These are phyloP conservation scores for Ecliptopera silaceata DNA, from an alignment of 2,888 invertebrate genomes.

Conservation along the genomic window DNA sequence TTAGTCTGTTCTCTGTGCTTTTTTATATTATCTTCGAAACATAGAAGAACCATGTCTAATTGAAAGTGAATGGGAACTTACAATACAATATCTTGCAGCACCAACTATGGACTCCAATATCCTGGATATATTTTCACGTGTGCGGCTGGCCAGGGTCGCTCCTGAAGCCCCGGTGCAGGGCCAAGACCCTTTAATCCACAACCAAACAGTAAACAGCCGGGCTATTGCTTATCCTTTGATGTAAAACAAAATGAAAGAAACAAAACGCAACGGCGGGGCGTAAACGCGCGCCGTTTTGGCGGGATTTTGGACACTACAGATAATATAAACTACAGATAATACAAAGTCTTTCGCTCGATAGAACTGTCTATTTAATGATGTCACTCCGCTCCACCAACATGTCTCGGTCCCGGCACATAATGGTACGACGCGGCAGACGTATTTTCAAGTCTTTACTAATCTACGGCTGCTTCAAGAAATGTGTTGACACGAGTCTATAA, in stretches of 20 bases:
- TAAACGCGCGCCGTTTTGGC: slow-evolving; percentile 75
- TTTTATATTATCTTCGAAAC: background rate
- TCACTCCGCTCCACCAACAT: slow-evolving; percentile 79
- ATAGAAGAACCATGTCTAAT: no score
- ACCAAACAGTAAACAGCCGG: slow-evolving; percentile 60
- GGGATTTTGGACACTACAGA: slow-evolving; percentile 61
- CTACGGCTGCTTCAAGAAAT: slow-evolving; percentile 97
- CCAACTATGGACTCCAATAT: slow-evolving; percentile 80
- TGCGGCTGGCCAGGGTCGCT: slow-evolving; percentile 77
- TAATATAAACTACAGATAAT: slow-evolving; percentile 47
- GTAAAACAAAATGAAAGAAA: slow-evolving; percentile 79
- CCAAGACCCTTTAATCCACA: slow-evolving; percentile 64
- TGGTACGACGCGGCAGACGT: slow-evolving; percentile 66
- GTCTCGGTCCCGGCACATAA: slow-evolving; percentile 90
- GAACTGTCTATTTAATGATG: slow-evolving; percentile 70
- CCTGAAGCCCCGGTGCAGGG: slow-evolving; percentile 57
- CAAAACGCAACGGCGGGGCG: slow-evolving; percentile 75
- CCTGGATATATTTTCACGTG: slow-evolving; percentile 76
- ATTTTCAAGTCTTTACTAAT: slow-evolving; percentile 53
- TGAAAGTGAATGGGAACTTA: slow-evolving; percentile 54
- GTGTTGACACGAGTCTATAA: slow-evolving; percentile 95
- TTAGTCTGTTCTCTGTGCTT: slow-evolving; percentile 12
- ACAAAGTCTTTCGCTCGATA: slow-evolving; percentile 42
- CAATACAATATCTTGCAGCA: slow-evolving; percentile 81
- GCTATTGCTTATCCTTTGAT: slow-evolving; percentile 79